Evolutionary conservation across 2,797 vertebrate genomes (phyloP), one percentile per base, ranked within the genome.

Genomic region (Cercopithecus neglectus): DNA sequence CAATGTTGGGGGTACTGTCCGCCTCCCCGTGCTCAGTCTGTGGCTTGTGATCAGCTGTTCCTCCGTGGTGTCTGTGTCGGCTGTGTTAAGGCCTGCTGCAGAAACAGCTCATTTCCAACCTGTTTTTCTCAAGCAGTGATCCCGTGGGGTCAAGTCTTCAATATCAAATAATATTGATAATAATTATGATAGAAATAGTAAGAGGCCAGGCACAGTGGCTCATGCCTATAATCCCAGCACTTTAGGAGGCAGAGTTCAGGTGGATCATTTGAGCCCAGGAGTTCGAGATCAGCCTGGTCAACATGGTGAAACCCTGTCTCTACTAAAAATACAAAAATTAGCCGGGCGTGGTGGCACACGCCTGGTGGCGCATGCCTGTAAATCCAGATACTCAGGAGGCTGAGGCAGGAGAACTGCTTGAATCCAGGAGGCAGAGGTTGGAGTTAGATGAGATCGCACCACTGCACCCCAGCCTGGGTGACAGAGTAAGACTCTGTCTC

Each of bases 311-410:
- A 67, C 61, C 3, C 61, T 8, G 61, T 67, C 61, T 67, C 33
- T n/a, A 67, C 61, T 67, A 19, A 67, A 67, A n/a, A 67, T 67
- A 67, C 61, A 67, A 67, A 19, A 67, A 67, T 67, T n/a, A 67
- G 16, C 33, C 16, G 2, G 33, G 61, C 8, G 0, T n/a, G 16
- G 33, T 67, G 33, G 33, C 1, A 1, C 61, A 67, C 0, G 7
- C 30, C 30, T 67, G 61, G 13, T 48, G 14, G 30, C 0, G 8
- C 61, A 67, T 0, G 1, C 61, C 33, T 67, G 33, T n/a, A n/a
- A 67, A 19, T 67, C 61, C 33, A 67, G 61, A 4, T 8, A n/a
- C 61, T 19, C 33, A 3, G 61, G 33, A n/a, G 61, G 16, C 61
- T 67, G 61, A 67, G 61, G 33, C 14, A n/a, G 33, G 1, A 67